Base-by-base conservation (phyloP, 2,888 invertebrate species). In the Parascotia fuliginaria region DNA sequence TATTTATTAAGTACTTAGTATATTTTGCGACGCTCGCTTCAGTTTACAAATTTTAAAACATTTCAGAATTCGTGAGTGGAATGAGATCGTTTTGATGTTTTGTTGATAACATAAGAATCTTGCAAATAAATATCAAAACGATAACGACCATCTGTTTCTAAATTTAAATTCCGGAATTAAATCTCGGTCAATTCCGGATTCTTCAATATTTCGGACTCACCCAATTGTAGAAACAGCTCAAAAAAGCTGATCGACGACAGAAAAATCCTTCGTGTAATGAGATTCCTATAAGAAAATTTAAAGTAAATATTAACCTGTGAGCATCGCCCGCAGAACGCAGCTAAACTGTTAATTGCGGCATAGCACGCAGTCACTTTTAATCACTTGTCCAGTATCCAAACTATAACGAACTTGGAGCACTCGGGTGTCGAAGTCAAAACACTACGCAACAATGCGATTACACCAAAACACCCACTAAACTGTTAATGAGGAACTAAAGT, bases 271-370 rank as follows among this genome's bases (percentile, higher is more conserved):
- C 31, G n/a, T 34, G 37, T 45, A 76, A 65, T 56, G 51, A 60
- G 78, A 85, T 76, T 81, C 80, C 67, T 70, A 77, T 76, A 70
- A 75, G 80, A 81, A 79, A 70, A 55, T 73, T 75, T 69, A 73
- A 75, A 75, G 73, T 80, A 84, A 85, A 85, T 85, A 83, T 79
- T 81, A 88, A 92, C 92, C 92, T 92, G 79, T 86, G 87, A 90
- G 90, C 92, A 92, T 92, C 86, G 91, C 92, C 92, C 83, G 92
- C 86, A 82, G 91, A 84, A 86, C 87, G 87, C 85, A 82, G 89
- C 79, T 89, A 91, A 82, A 79, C 83, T 79, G 77, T 81, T 75
- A 75, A 80, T 79, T 83, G 89, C 89, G 83, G 89, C 92, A 92
- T 90, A 83, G 82, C 91, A 89, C 87, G 87, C 87, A 87, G 86